phyloP scores from a whole-genome alignment of 1,140 invertebrate species.

The Ctenoplectra terminalis region DNA sequence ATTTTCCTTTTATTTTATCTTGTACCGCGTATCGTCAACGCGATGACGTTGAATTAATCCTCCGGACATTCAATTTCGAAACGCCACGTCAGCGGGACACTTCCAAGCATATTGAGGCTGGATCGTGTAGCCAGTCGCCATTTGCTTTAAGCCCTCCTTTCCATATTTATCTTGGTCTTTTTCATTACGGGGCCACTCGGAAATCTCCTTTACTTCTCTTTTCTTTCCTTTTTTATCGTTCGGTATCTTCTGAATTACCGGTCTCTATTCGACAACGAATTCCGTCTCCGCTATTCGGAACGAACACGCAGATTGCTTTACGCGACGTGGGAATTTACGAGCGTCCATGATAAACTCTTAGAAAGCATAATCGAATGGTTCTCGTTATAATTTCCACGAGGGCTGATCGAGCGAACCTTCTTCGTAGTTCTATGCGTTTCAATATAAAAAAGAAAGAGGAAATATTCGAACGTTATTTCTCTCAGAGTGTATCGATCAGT shows the following conservation, averaged over 20 bases:
- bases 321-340: slow-evolving; percentile 59
- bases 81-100: slow-evolving; percentile 77
- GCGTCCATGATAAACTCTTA: slow-evolving; percentile 57
- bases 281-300: slow-evolving; percentile 51
- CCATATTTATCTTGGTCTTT: slow-evolving; percentile 76
- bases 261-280: slow-evolving; percentile 49
- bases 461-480: neutral
- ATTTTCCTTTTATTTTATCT: neutral
- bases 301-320: slow-evolving; percentile 64
- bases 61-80: slow-evolving; percentile 72
- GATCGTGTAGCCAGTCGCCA: slow-evolving; percentile 62
- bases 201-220: slow-evolving; percentile 44
- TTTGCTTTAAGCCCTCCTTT: slow-evolving; percentile 77
- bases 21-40: slow-evolving; percentile 2
- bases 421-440: neutral
- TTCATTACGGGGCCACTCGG: slow-evolving; percentile 68
- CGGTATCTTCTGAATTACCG: slow-evolving; percentile 61
- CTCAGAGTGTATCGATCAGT: neutral
- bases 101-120: slow-evolving; percentile 79
- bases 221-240: slow-evolving; percentile 30
- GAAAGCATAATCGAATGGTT: slow-evolving; percentile 62
- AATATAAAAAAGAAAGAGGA: neutral
- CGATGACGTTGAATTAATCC: slow-evolving; percentile 67
- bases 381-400: slow-evolving; percentile 32
- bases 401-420: neutral